These are phyloP conservation scores for Orthosia gracilis DNA, from an alignment of 2,888 invertebrate species.

Conservation along the genomic window DNA sequence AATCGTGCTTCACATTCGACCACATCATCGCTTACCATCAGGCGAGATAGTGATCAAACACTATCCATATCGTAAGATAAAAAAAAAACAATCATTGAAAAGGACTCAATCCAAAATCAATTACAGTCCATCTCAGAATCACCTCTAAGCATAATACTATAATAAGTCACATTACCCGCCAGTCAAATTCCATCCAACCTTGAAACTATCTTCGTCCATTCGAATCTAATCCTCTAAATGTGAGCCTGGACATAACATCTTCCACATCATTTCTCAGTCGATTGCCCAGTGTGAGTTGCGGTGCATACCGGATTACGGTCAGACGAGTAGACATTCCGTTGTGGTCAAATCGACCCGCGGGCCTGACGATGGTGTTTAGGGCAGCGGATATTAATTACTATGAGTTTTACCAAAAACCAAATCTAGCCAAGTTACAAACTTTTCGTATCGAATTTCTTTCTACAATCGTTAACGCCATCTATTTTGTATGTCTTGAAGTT, in stretches of 20 bases:
- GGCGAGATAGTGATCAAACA: too few species aligned
- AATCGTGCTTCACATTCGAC: too few species aligned
- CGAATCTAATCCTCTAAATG: slow-evolving; percentile 38
- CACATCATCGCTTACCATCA: too few species aligned
- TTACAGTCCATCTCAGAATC: background rate
- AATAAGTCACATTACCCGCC: slow-evolving; percentile 4
- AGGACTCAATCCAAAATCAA: background rate
- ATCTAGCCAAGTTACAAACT: too few species aligned
- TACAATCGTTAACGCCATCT: too few species aligned
- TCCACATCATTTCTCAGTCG: slow-evolving; percentile 60
- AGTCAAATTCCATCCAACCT: slow-evolving; percentile 22
- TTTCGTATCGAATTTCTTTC: too few species aligned
- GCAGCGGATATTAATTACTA: slow-evolving; percentile 11
- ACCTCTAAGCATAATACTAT: background rate
- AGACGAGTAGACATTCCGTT: slow-evolving; percentile 52
- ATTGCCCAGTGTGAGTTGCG: slow-evolving; percentile 49
- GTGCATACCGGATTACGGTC: slow-evolving; percentile 60
- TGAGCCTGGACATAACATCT: slow-evolving; percentile 53
- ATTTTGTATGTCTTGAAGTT: too few species aligned
- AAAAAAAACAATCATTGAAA: too few species aligned
- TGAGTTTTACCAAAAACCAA: too few species aligned
- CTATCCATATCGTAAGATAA: too few species aligned
- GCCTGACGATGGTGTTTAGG: slow-evolving; percentile 38
- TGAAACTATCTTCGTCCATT: slow-evolving; percentile 24
- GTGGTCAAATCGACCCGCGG: slow-evolving; percentile 57